Evolutionary conservation across 2,797 vertebrate species (phyloP), one percentile per base, ranked within the genome.

Genomic region (Caiman crocodilus): DNA sequence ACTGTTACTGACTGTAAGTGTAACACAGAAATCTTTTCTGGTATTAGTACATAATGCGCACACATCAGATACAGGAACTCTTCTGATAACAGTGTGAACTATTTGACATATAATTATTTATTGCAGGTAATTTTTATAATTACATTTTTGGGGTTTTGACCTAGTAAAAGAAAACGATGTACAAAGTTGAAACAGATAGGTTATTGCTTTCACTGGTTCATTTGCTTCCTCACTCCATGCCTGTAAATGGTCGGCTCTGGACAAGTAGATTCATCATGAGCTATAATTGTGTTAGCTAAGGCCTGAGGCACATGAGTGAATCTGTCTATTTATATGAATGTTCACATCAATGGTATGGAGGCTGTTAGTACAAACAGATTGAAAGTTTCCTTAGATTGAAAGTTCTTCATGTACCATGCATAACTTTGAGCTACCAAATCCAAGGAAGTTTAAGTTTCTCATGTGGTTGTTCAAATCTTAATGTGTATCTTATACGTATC

Each of bases 1-100:
- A 98, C 96, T 1, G 5, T 97, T 82, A 98, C 98, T 79, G 98
- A 99, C 95, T 95, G 98, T 98, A 95, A 98, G 98, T 97, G 61
- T 61, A 61, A 77, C 71, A 12, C 15, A 16, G 60, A 30, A 42
- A 84, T 12, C 5, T 92, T 93, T 83, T 63, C 28, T 25, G 60
- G 67, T 55, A 79, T 65, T 20, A 28, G 25, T 57, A 63, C 74
- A 67, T 64, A 58, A 57, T 86, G 32, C 56, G 42, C 74, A 28
- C 20, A 59, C 55, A 32, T 64, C 67, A 82, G 15, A 21, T 83
- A 17, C 32, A 73, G 88, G 59, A 81, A 25, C 13, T 81, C 5
- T 81, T 81, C 59, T 60, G n/a, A 59, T 55, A 60, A 18, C 78
- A 86, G 28, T 25, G 14, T 73, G 64, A 85, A 21, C 83, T 76